Conservation (phyloP, 2,888 invertebrate species). For the Lasiommata megera region DNA sequence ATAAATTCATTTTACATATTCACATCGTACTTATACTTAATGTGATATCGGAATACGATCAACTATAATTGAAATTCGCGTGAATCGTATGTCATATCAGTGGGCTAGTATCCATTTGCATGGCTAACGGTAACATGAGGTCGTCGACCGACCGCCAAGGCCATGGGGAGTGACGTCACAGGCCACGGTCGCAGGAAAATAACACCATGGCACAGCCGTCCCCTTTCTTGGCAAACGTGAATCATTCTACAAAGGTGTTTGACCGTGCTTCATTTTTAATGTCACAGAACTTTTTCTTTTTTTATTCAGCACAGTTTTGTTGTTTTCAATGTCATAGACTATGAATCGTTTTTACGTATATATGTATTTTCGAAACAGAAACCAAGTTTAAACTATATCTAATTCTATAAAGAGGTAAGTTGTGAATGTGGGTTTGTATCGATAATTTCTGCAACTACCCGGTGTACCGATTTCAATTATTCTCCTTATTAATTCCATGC, state of each 20-base stretch:
- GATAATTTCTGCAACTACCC: no score
- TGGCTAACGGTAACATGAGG: slow-evolving; percentile 52
- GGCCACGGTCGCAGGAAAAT: slow-evolving; percentile 43
- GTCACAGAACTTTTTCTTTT: no score
- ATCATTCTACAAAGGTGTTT: slow-evolving; percentile 14
- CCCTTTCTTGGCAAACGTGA: slow-evolving; percentile 23
- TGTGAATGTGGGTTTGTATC: no score
- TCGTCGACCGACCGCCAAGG: slow-evolving; percentile 67
- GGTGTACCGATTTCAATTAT: no score
- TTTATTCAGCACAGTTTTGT: no score
- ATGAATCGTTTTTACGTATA: no score
- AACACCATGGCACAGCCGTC: slow-evolving; percentile 26
- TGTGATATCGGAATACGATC: neutral
- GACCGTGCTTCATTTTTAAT: neutral
- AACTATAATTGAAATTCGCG: neutral
- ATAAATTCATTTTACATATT: no score
- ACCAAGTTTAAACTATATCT: no score
- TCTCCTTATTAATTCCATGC: slow-evolving; percentile 13
- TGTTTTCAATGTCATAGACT: no score
- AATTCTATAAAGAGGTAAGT: no score
- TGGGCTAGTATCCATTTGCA: neutral
- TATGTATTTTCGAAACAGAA: no score
- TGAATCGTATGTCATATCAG: neutral
- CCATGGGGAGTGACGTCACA: slow-evolving; percentile 58
- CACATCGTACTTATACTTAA: no score